Conservation (phyloP, 2,797 vertebrate genomes). For the Loriculus beryllinus region DNA sequence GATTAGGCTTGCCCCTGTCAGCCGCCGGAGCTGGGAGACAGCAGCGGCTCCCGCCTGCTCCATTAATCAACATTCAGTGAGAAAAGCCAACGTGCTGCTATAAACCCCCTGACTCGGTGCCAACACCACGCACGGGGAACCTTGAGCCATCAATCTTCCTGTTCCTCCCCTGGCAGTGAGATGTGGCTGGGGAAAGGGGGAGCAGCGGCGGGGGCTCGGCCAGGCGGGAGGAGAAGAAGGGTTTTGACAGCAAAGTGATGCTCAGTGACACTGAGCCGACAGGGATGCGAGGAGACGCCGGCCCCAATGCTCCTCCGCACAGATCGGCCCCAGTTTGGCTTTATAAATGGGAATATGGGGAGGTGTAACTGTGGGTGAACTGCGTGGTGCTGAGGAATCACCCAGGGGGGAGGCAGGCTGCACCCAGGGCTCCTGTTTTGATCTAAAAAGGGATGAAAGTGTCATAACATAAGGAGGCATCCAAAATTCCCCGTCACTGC, state of each 20-base stretch:
- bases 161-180: background rate
- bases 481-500: background rate
- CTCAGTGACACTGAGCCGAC: background rate
- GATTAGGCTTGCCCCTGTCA: conserved; percentile 54
- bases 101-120: conserved; percentile 29
- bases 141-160: conserved; percentile 1
- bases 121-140: background rate
- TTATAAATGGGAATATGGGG: background rate
- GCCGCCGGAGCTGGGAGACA: conserved; percentile 51
- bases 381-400: background rate
- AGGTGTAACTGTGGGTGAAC: background rate
- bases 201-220: background rate
- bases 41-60: conserved; percentile 32
- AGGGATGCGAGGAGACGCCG: rapidly evolving
- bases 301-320: background rate
- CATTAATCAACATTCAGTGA: conserved; percentile 68
- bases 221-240: background rate
- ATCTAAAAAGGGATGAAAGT: background rate
- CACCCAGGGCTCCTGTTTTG: background rate
- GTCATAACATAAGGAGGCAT: background rate
- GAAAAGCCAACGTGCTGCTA: conserved; percentile 45
- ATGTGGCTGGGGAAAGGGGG: background rate
- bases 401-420: background rate
- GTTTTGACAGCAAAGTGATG: background rate
- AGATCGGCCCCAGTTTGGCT: background rate